A percentile compares a stretch with the other conserved stretches of the same genome.
Evolutionary conservation across 2,888 invertebrate genomes (phyloP).

Genomic region (Hypsopygia costalis): DNA sequence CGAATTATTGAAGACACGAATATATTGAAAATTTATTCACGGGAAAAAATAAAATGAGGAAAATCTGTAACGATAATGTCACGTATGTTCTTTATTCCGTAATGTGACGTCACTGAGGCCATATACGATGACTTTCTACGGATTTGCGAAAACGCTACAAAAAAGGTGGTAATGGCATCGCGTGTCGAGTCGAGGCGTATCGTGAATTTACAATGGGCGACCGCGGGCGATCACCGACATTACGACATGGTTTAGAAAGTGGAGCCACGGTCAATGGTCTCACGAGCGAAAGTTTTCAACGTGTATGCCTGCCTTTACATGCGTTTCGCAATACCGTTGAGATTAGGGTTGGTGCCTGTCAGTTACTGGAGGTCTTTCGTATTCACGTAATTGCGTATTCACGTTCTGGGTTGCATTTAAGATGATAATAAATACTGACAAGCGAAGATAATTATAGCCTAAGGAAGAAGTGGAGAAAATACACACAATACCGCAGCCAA

Average conservation of each 20-base stretch:
- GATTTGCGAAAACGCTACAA: constrained; percentile 59
- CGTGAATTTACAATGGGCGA: constrained; percentile 67
- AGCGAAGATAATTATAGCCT: too few species aligned
- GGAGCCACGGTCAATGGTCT: constrained; percentile 74
- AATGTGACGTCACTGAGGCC: neutral
- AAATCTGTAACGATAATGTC: too few species aligned
- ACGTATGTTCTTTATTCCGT: too few species aligned
- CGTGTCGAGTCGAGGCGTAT: constrained; percentile 62
- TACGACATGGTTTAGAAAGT: constrained; percentile 76
- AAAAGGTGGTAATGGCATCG: constrained; percentile 64
- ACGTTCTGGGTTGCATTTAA: too few species aligned
- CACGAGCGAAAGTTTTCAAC: constrained; percentile 65
- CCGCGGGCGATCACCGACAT: constrained; percentile 61
- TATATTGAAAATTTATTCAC: too few species aligned
- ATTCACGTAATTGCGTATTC: too few species aligned
- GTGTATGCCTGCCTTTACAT: constrained; percentile 48
- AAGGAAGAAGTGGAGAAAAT: too few species aligned
- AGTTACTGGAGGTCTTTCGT: neutral
- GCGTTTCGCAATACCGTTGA: constrained; percentile 44
- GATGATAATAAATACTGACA: too few species aligned
- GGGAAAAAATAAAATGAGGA: too few species aligned
- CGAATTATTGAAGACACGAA: too few species aligned
- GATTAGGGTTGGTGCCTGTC: constrained; percentile 9
- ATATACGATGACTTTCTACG: constrained; percentile 51
- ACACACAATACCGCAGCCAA: too few species aligned